Evolutionary conservation across 2,113 vertebrate genomes (phyloP).

Genomic region (Malurus alboscapulatus): DNA sequence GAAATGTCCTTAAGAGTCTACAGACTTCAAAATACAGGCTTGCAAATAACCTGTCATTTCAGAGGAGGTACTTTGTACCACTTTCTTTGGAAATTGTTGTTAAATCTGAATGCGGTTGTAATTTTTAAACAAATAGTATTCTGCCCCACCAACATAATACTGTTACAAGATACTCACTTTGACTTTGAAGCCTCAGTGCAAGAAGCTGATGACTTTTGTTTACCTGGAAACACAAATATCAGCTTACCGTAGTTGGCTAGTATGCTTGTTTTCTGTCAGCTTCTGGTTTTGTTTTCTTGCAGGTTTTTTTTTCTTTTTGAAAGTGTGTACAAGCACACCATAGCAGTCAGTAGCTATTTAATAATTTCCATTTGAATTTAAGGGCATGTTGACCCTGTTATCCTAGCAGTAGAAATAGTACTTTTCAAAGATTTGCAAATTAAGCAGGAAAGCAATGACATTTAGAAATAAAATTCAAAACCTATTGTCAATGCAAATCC

Average conservation of each 20-base stretch:
- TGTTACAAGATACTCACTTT: background rate
- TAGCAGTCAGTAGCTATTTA: background rate
- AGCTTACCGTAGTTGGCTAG: background rate
- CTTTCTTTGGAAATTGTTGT: background rate
- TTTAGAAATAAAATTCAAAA: constrained; percentile 14
- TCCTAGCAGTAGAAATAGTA: background rate
- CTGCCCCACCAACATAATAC: background rate
- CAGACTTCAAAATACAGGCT: background rate
- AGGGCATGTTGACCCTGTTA: background rate
- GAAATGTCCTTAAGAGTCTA: background rate
- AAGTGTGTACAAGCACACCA: background rate
- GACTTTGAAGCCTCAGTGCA: background rate
- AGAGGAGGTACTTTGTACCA: background rate
- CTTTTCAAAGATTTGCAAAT: background rate
- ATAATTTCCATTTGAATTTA: background rate
- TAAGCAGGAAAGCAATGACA: background rate
- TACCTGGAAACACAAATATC: background rate
- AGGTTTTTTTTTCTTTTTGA: background rate
- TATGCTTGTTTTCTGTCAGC: background rate
- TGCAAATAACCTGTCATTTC: accelerated
- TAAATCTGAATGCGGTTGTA: background rate
- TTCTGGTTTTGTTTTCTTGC: background rate
- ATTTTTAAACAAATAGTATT: background rate
- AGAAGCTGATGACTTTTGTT: constrained; percentile 36
- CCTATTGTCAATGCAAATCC: constrained; percentile 8